Base-by-base conservation (phyloP, 2,113 vertebrate species). In the Cyprinodon tularosa region DNA sequence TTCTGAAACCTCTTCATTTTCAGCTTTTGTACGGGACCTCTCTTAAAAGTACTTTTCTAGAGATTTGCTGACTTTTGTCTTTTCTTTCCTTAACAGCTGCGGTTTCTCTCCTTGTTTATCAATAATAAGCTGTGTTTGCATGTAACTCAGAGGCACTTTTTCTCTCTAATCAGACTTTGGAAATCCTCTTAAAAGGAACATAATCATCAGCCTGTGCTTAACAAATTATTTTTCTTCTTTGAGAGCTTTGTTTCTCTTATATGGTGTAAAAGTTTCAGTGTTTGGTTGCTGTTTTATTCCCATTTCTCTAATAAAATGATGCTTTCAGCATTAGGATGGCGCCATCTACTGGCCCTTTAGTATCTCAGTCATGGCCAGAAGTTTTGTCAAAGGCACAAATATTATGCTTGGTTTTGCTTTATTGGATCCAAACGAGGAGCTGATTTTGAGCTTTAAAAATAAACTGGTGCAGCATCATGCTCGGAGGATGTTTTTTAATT, bases 91-190 rank as follows among this genome's bases (percentile, higher is more conserved):
- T 85, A 65, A 81, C 83, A 85, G 86, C 68, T 77, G 14, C 65
- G 10, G 22, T 69, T 73, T 66, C 62, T 75, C 20, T 42, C 45
- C 36, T 70, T 62, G 44, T 50, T 66, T 72, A 70, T 72, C 78
- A 48, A 78, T 93, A 89, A 93, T 84, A 95, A 94, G 93, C 76
- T 60, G 38, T 85, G 87, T 86, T 87, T 15, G 95, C 96, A 96
- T 95, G 96, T 85, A 93, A 94, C 92, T 76, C 67, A 85, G 66
- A 90, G 59, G 74, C 66, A 37, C 80, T 81, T 91, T 67, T 76
- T 89, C 77, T 84, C 65, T 50, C 78, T 50, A 36, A 73, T 72
- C 66, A 74, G 83, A 82, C 78, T 82, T 84, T 53, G 17, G 60
- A 77, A 76, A 65, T 69, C 48, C 29, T 62, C 29, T 62, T 29